A percentile compares a stretch with the other conserved stretches of the same genome.
phyloP scores from a whole-genome alignment of 2,113 vertebrate genomes.

The Pseudonaja textilis region DNA sequence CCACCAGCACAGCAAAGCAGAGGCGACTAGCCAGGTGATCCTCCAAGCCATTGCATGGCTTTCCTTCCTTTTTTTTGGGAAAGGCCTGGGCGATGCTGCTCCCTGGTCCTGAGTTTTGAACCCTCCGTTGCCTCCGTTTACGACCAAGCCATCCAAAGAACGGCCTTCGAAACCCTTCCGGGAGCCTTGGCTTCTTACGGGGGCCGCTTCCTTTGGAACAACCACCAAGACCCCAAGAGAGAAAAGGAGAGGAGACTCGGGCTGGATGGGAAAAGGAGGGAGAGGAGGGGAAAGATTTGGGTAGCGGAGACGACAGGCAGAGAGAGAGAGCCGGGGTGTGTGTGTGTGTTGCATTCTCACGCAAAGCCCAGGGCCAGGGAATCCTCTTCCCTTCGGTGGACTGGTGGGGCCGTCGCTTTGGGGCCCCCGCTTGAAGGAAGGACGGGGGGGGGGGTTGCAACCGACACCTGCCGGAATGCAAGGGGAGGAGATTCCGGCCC shows the following conservation, averaged over 20 bases:
- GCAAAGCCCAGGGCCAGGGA: slow-evolving; percentile 24
- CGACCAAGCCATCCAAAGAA: slow-evolving; percentile 21
- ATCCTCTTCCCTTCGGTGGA: slow-evolving; percentile 9
- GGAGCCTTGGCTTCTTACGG: background rate
- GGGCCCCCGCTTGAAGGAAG: slow-evolving; percentile 3
- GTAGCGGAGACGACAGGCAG: background rate
- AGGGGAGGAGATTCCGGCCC: background rate
- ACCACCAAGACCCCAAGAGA: background rate
- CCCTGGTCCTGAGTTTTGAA: slow-evolving; percentile 37
- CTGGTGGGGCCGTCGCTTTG: slow-evolving; percentile 8
- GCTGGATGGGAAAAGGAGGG: slow-evolving; percentile 42
- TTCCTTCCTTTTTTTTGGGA: slow-evolving; percentile 42
- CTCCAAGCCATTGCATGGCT: slow-evolving; percentile 24
- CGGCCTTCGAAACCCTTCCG: slow-evolving; percentile 14
- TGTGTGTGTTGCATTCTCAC: slow-evolving; percentile 25
- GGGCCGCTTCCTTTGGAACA: background rate
- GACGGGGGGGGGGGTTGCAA: background rate
- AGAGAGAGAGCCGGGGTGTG: background rate
- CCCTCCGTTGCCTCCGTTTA: slow-evolving; percentile 23
- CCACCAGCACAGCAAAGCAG: slow-evolving; percentile 24
- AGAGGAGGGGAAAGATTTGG: slow-evolving; percentile 27
- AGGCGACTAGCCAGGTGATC: background rate
- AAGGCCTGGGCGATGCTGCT: slow-evolving; percentile 25
- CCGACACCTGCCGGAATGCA: slow-evolving; percentile 37
- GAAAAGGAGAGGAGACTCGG: background rate